A percentile compares a stretch with the other conserved stretches of the same genome.
phyloP scores from a whole-genome alignment of 1,140 invertebrate species.

The Dermatophagoides farinae region DNA sequence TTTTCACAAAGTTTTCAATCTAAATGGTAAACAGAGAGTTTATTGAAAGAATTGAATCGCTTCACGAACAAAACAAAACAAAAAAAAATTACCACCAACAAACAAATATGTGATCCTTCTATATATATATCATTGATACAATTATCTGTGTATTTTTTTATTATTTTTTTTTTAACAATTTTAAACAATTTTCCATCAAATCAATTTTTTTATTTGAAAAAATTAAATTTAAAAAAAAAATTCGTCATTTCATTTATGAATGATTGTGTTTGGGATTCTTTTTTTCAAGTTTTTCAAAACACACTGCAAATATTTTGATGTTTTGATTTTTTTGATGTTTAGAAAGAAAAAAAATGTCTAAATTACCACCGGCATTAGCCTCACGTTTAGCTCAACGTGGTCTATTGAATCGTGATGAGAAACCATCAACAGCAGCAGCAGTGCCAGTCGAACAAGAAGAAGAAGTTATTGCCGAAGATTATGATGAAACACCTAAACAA shows the following conservation, averaged over 20 bases:
- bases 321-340: neutral
- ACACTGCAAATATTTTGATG: neutral
- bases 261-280: neutral
- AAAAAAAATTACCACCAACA: neutral
- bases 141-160: neutral
- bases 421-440: neutral
- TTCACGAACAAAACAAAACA: too few relatives aligned
- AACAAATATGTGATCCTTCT: neutral
- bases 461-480: slow-evolving; percentile 72
- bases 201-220: neutral
- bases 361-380: slow-evolving; percentile 55
- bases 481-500: slow-evolving; percentile 35
- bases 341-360: slow-evolving; percentile 39
- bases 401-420: slow-evolving; percentile 28
- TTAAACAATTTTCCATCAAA: neutral
- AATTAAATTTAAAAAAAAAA: neutral
- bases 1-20: neutral
- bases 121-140: neutral
- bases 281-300: neutral
- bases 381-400: slow-evolving; percentile 67
- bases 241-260: neutral
- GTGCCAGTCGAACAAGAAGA: slow-evolving; percentile 27
- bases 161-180: neutral
- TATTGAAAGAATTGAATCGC: neutral
- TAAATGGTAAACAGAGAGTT: neutral